Base-by-base conservation (phyloP, 2,113 vertebrate genomes). In the Copsychus sechellarum region DNA sequence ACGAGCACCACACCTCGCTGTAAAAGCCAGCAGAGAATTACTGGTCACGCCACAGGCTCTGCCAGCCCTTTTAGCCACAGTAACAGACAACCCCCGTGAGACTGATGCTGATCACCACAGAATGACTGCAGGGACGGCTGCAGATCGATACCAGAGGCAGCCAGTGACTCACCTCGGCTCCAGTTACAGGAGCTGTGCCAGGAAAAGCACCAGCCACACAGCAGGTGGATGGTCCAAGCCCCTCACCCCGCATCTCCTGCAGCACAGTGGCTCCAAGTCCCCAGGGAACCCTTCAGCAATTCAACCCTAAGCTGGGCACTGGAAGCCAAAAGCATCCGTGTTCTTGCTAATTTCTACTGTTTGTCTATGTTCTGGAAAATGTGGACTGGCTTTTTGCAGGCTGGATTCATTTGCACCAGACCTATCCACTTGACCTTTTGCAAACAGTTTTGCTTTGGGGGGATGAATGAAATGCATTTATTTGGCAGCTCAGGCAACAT, bases 371-470 rank as follows among this genome's bases (percentile, higher is more conserved):
- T 81, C 71, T 57, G 40, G 38, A 88, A 77, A 54, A 83, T 3
- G 8, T 3, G 14, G 31, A 62, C 64, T 47, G 60, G 17, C 47
- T 80, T 54, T 77, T 66, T 82, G 42, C 47, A 92, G 71, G 21
- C 42, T 36, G 47, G 45, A 33, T 77, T 88, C 45, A 43, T 76
- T 53, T 60, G 65, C 43, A 60, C 60, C 57, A 69, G 73, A 64
- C 57, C 48, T 29, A 64, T 61, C 20, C 47, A 43, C 54, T 57
- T 92, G 76, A 88, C 76, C 72, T 95, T 90, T 54, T 56, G 50
- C 65, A 90, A 93, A 81, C 31, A 67, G 66, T 77, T 96, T 66
- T 81, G 66, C 53, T 95, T 77, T 58, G 58, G 69, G 70, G 70
- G 64, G 61, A 72, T 56, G 78, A 89, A 71, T 66, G 51, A 81